Evolutionary conservation across 2,113 vertebrate species (phyloP).

Genomic region (Alces alces): DNA sequence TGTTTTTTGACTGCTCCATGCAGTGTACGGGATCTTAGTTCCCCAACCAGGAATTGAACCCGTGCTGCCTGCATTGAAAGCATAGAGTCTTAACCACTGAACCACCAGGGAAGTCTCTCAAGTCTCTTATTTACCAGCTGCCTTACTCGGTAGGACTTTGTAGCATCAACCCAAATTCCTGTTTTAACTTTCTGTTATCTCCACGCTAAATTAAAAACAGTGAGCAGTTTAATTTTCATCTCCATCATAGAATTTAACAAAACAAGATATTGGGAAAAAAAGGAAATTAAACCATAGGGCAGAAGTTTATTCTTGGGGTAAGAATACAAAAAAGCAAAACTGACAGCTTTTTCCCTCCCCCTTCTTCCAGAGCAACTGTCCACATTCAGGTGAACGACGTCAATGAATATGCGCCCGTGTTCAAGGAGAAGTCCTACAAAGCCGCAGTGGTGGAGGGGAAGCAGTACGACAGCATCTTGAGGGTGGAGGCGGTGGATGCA

Average conservation of each 20-base stretch:
- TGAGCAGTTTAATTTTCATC: background rate
- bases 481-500: constrained; percentile 94
- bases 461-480: constrained; percentile 88
- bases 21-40: background rate
- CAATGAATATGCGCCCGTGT: constrained; percentile 94
- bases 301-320: background rate
- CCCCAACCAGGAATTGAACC: background rate
- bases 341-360: background rate
- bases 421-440: constrained; percentile 98
- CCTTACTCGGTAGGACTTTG: background rate
- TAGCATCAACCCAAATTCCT: background rate
- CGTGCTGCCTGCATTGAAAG: background rate
- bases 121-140: background rate
- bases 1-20: background rate
- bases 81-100: background rate
- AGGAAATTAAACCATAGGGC: background rate
- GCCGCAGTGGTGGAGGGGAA: constrained; percentile 89
- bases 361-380: constrained; percentile 87
- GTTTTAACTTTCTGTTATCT: background rate
- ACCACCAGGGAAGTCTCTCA: background rate
- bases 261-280: background rate
- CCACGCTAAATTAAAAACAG: background rate
- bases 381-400: constrained; percentile 98
- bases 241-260: background rate
- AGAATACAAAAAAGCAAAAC: background rate